These are phyloP conservation scores for Stylophora pistillata DNA, from an alignment of 64 coral and sea anemone genomes.

Conservation along the genomic window DNA sequence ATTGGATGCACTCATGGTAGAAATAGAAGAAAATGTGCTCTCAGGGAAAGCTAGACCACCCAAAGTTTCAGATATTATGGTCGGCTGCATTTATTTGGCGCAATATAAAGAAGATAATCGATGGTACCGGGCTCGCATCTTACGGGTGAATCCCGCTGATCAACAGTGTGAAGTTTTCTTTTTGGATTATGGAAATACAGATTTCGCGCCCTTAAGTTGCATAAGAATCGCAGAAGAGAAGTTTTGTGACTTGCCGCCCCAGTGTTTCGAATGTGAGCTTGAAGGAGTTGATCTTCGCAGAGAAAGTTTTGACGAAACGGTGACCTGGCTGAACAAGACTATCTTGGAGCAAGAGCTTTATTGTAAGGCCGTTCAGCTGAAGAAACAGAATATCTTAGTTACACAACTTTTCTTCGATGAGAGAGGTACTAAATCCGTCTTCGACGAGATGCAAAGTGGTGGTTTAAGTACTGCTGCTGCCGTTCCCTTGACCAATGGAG, in stretches of 20 bases:
- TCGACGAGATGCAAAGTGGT: constrained; percentile 42
- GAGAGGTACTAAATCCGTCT: constrained; percentile 32
- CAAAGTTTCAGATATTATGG: constrained; percentile 38
- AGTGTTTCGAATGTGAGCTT: constrained; percentile 64
- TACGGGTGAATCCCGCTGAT: constrained; percentile 47
- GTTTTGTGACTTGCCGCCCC: constrained; percentile 48
- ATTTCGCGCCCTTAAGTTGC: constrained; percentile 59
- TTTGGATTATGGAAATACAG: constrained; percentile 95
- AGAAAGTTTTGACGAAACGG: constrained; percentile 11
- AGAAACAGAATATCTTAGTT: constrained; percentile 69
- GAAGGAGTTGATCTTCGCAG: constrained; percentile 53
- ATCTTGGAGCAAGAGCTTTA: constrained; percentile 78
- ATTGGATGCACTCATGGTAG: constrained; percentile 74
- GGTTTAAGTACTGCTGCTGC: constrained; percentile 7
- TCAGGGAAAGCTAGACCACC: constrained; percentile 17
- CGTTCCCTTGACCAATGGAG: constrained; percentile 48
- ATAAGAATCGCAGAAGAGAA: constrained; percentile 55
- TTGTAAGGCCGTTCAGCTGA: constrained; percentile 74
- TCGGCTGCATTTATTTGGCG: constrained; percentile 81
- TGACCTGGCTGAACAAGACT: constrained; percentile 51
- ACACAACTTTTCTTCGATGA: constrained; percentile 72
- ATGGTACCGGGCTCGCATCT: constrained; percentile 87
- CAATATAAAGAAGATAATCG: constrained; percentile 72
- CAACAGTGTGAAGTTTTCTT: constrained; percentile 76
- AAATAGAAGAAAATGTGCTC: constrained; percentile 81